These are phyloP conservation scores for Cynocephalus volans DNA, from an alignment of 2,113 vertebrate genomes.

Conservation along the genomic window DNA sequence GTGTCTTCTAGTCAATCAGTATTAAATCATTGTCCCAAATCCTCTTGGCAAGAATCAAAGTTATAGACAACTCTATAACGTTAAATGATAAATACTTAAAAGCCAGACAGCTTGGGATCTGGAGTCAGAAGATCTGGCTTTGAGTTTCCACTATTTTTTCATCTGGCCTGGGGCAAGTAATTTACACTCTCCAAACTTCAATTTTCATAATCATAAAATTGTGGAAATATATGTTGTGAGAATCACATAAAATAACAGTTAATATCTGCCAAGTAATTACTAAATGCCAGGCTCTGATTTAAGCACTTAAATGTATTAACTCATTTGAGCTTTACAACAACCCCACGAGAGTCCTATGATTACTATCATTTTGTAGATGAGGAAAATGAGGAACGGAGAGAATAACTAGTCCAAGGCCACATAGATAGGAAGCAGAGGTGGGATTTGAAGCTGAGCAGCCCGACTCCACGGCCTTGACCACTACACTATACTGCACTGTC, in stretches of 20 bases:
- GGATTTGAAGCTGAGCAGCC: background rate
- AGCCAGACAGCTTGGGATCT: background rate
- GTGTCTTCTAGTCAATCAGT: background rate
- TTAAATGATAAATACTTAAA: conserved; percentile 27
- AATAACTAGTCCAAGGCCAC: background rate
- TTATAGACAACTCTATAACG: background rate
- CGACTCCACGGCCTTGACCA: background rate
- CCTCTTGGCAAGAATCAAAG: conserved; percentile 49
- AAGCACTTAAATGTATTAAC: conserved; percentile 34
- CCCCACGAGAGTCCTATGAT: background rate
- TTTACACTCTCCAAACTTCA: conserved; percentile 67
- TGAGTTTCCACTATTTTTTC: conserved; percentile 21
- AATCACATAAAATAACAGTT: conserved; percentile 43
- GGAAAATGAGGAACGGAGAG: background rate
- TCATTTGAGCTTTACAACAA: background rate
- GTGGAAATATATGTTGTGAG: conserved; percentile 30
- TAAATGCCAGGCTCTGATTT: background rate
- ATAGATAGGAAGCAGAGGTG: background rate
- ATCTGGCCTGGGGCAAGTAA: conserved; percentile 46
- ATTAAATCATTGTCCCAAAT: conserved; percentile 43
- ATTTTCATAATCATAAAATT: conserved; percentile 28
- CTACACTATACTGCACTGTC: rapidly evolving
- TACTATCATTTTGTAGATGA: background rate
- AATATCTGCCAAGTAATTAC: conserved; percentile 35
- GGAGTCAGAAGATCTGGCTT: background rate